A percentile compares a stretch with the other conserved stretches of the same genome.
phyloP scores from a whole-genome alignment of 2,113 vertebrate species.

The Etheostoma cragini region DNA sequence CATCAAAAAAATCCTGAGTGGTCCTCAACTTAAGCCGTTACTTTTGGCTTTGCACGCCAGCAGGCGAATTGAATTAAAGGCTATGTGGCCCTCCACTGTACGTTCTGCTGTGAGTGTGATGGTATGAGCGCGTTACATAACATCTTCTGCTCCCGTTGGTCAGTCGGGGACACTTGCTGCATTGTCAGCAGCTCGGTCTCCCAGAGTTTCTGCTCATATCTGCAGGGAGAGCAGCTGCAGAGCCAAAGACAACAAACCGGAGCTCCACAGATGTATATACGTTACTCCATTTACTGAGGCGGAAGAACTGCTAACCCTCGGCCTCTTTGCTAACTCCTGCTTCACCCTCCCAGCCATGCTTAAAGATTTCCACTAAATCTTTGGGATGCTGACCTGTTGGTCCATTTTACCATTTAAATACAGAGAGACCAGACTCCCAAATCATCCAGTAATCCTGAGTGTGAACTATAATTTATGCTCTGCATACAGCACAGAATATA shows the following conservation, averaged over 20 bases:
- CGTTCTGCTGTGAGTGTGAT: not conserved
- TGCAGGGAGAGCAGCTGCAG: constrained; percentile 6
- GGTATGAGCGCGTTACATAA: constrained; percentile 23
- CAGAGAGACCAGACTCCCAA: not conserved
- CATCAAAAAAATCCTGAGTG: not conserved
- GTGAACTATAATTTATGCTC: not conserved
- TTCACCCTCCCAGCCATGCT: not conserved
- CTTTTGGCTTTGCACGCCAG: not conserved
- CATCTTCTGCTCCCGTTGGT: not conserved
- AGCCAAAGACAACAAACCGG: constrained; percentile 34
- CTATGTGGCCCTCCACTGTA: not conserved
- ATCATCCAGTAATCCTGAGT: too few relatives aligned
- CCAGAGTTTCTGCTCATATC: constrained; percentile 6
- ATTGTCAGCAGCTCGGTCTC: constrained; percentile 35
- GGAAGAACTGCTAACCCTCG: not conserved
- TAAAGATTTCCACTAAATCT: not conserved
- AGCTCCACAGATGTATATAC: not conserved
- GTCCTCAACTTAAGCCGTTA: not conserved
- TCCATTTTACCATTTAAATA: not conserved
- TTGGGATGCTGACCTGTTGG: not conserved
- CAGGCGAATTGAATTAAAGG: constrained; percentile 1
- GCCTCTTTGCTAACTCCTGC: not conserved
- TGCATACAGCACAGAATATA: too few relatives aligned
- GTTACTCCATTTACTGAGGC: not conserved
- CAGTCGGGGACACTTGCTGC: constrained; percentile 32